A percentile compares a stretch with the other conserved stretches of the same genome.
Evolutionary conservation across 2,797 vertebrate species (phyloP).

Genomic region (Heteromormyrus szaboi): DNA sequence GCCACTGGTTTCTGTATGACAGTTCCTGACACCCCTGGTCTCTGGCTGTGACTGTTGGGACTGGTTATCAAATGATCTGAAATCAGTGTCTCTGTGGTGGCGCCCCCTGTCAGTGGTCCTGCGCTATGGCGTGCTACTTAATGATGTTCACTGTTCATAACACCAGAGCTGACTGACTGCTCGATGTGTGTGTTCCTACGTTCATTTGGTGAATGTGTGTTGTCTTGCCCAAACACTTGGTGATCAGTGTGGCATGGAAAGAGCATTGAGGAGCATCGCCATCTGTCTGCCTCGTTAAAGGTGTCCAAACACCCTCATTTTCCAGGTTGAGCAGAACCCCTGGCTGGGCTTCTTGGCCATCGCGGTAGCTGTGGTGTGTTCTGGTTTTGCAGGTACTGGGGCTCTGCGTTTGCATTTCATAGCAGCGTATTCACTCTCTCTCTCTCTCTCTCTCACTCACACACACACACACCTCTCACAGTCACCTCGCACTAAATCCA

Average conservation of each 20-base stretch:
- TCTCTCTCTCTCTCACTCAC: not conserved
- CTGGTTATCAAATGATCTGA: not conserved
- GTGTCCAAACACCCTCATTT: slow-evolving; percentile 20
- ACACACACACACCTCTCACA: not conserved
- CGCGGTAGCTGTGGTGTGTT: slow-evolving; percentile 87
- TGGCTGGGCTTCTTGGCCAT: slow-evolving; percentile 79
- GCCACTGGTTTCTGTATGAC: no score
- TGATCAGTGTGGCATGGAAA: no score
- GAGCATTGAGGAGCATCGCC: no score
- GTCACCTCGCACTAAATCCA: not conserved
- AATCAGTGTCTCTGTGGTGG: not conserved
- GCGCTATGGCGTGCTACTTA: not conserved
- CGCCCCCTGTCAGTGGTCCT: not conserved
- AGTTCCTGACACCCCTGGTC: no score
- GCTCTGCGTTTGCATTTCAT: not conserved
- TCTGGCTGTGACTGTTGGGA: no score
- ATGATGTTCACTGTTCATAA: no score
- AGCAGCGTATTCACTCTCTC: not conserved
- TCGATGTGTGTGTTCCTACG: not conserved
- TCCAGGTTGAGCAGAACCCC: slow-evolving; percentile 86
- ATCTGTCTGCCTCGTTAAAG: no score
- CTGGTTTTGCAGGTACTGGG: slow-evolving; percentile 88
- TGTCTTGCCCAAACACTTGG: no score
- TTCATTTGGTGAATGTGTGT: not conserved
- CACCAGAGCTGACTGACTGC: not conserved